Evolutionary conservation across 2,797 vertebrate genomes (phyloP), one percentile per base, ranked within the genome.

Genomic region (Scleropages formosus): DNA sequence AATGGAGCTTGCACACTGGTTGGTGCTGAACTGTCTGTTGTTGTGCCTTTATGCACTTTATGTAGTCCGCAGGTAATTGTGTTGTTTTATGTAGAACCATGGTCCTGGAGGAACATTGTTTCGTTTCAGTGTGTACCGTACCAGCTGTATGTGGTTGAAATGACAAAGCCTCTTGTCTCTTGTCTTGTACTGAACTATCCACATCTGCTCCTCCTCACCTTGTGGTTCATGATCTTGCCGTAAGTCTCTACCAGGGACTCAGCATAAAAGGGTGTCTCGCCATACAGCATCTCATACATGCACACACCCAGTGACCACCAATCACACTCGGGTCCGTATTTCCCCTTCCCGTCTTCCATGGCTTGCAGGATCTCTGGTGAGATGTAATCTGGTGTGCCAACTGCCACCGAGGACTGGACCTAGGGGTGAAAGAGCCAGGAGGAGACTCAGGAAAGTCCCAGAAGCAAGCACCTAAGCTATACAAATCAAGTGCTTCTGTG

Each of bases 241-340:
- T 99, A 99, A 20, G 98, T 99, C 90, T 99, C 97, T 91, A 99
- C 97, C 86, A 99, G 90, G 72, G 97, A 99, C 84, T 99, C 98
- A 4, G 98, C 98, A 82, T 99, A 99, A 93, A 99, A 99, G 16
- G 98, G 98, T 1, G 98, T 99, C 91, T 99, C 98, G 79, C 98
- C 98, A 27, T 98, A 99, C 80, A 99, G 95, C 98, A 99, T 99
- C 86, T 99, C 98, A 79, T 99, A 99, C 97, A 99, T 99, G 90
- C 98, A 99, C 84, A 99, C 98, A 10, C 98, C 98, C 76, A 99
- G 89, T 75, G 98, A 99, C 98, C 98, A 99, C 98, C 98, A 99
- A 92, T 99, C 98, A 76, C 98, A 99, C 87, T 99, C 98, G 0
- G 97, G 96, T 0, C 98, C 98, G 4, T 98, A 99, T 89, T 97